Percentiles rank a stretch among this genome's conserved stretches.
These are phyloP conservation scores for Menidia beryllina DNA, from an alignment of 2,113 vertebrate genomes.

Conservation along the genomic window DNA sequence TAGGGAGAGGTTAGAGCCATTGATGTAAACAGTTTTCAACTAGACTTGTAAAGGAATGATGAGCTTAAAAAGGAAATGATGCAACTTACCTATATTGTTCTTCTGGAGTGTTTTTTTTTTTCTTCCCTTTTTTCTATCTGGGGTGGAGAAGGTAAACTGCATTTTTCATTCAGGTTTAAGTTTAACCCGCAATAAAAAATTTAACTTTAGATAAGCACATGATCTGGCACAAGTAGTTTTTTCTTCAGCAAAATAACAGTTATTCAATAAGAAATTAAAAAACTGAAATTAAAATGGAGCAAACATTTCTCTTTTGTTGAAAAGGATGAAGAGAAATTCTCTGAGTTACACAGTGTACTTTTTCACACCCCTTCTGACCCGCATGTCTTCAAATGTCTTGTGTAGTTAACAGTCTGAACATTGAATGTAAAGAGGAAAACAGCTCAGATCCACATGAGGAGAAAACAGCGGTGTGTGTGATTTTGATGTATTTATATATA, in stretches of 20 bases:
- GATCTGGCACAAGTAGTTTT: neutral
- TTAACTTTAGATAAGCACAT: conserved; percentile 19
- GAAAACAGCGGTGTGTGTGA: no score
- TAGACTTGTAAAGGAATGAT: conserved; percentile 46
- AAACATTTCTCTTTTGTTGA: neutral
- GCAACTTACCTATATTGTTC: conserved; percentile 33
- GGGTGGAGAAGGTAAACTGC: neutral
- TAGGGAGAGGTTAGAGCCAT: conserved; percentile 60
- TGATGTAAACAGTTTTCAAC: conserved; percentile 49
- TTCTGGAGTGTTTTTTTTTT: neutral
- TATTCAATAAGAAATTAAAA: neutral
- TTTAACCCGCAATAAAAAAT: conserved; percentile 6
- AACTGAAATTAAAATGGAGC: neutral
- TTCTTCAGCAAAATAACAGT: neutral
- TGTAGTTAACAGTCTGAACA: no score
- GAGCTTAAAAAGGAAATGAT: conserved; percentile 14
- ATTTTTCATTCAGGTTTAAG: neutral
- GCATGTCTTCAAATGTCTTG: no score
- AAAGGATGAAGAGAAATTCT: no score
- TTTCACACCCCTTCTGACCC: no score
- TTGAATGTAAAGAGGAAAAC: no score
- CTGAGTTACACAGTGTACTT: no score
- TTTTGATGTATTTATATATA: no score
- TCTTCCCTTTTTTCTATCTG: neutral
- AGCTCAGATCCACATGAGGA: no score